phyloP scores from a whole-genome alignment of 1,140 invertebrate species.

The Neodiprion lecontei region DNA sequence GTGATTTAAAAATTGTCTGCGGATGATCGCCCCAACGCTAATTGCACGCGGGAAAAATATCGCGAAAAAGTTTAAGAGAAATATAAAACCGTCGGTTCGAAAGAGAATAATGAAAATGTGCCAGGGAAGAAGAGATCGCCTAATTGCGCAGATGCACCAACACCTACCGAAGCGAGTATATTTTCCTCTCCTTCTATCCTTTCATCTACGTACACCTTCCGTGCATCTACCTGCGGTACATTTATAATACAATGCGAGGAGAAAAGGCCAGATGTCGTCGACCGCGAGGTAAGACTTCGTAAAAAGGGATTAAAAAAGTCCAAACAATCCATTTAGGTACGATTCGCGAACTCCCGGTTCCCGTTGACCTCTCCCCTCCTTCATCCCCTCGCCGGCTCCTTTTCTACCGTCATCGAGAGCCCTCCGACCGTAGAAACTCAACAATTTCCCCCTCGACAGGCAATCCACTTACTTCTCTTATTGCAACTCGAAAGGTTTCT shows the following conservation, averaged over 20 bases:
- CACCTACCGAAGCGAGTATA: neutral
- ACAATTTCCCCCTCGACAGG: slow-evolving; percentile 6
- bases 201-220: neutral
- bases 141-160: neutral
- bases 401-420: slow-evolving; percentile 2
- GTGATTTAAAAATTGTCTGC: no score
- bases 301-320: neutral
- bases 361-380: neutral
- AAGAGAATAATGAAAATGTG: neutral
- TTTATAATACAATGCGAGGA: neutral
- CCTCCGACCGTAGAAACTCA: neutral
- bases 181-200: no score
- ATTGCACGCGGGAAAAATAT: no score
- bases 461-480: slow-evolving; percentile 4
- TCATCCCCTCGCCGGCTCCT: neutral
- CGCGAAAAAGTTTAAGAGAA: neutral
- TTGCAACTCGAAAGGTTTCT: slow-evolving; percentile 5
- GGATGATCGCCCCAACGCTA: no score
- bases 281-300: neutral
- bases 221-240: neutral
- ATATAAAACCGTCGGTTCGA: neutral
- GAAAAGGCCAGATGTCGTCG: neutral
- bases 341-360: neutral
- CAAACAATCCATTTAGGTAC: neutral
- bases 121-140: neutral